phyloP scores from a whole-genome alignment of 2,113 vertebrate species.

The Cryptomyrus ogoouensis region DNA sequence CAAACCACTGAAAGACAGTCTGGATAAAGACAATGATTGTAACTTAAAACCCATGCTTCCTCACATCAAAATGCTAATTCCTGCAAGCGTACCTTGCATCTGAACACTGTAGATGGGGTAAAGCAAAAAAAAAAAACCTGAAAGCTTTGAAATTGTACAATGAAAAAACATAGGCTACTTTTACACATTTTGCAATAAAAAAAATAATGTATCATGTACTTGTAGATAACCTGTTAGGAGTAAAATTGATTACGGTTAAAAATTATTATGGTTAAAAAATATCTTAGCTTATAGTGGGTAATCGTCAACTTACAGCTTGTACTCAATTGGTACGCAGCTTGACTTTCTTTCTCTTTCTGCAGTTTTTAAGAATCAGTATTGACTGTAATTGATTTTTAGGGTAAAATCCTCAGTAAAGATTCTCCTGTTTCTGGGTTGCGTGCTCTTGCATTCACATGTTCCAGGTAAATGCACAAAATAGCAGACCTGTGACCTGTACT shows the following conservation, averaged over 20 bases:
- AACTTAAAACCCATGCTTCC: neutral
- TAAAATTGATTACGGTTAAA: too few species aligned
- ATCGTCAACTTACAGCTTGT: too few species aligned
- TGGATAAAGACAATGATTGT: neutral
- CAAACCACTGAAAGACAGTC: neutral
- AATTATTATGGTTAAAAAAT: too few species aligned
- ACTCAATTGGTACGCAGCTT: too few species aligned
- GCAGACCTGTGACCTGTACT: neutral
- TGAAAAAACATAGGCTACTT: too few species aligned
- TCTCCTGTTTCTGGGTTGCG: neutral
- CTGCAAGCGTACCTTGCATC: neutral
- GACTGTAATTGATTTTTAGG: neutral
- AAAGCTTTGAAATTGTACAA: too few species aligned
- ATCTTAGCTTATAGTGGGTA: too few species aligned
- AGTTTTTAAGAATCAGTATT: neutral
- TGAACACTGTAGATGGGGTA: neutral
- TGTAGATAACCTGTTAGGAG: too few species aligned
- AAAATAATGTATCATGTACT: too few species aligned
- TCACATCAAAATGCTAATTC: neutral
- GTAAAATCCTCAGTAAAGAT: neutral
- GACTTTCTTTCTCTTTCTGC: too few species aligned
- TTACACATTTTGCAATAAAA: too few species aligned
- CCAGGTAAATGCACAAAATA: neutral
- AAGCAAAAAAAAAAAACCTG: neutral
- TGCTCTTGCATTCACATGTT: neutral